Conservation (phyloP, 2,113 vertebrate species). For the Nibea albiflora region DNA sequence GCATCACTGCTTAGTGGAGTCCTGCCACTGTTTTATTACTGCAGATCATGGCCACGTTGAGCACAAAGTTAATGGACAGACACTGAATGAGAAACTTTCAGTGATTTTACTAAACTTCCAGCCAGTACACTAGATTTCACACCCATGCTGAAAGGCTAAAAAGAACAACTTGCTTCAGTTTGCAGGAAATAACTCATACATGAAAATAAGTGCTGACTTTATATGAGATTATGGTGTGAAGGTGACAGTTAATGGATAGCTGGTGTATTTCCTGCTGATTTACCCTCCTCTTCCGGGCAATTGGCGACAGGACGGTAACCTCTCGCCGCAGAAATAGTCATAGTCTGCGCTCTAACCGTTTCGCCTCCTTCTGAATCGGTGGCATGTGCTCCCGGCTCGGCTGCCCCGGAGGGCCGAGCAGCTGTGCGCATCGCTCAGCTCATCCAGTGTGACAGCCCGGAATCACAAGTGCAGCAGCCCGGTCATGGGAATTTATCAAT, state of each 20-base stretch:
- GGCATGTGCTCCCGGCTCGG: constrained; percentile 77
- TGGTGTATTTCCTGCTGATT: constrained; percentile 85
- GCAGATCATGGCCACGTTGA: background rate
- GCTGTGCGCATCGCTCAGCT: constrained; percentile 81
- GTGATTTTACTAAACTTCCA: background rate
- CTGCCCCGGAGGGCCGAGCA: constrained; percentile 77
- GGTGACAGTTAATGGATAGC: constrained; percentile 57
- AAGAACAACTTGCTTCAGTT: background rate
- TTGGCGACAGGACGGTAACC: constrained; percentile 83
- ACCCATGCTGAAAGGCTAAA: background rate
- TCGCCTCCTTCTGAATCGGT: constrained; percentile 82
- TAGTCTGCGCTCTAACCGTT: constrained; percentile 77
- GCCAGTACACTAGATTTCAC: background rate
- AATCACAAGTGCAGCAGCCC: constrained; percentile 69
- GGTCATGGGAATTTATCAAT: constrained; percentile 67
- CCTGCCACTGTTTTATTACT: background rate
- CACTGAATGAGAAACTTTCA: background rate
- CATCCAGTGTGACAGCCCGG: constrained; percentile 79
- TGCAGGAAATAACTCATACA: background rate
- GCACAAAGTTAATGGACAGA: background rate
- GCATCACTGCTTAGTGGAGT: background rate
- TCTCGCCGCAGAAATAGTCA: constrained; percentile 80
- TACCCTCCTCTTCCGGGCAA: constrained; percentile 81
- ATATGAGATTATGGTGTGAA: constrained; percentile 1
- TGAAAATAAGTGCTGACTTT: constrained; percentile 28